phyloP scores from a whole-genome alignment of 2,113 vertebrate genomes.

The Chrysemys picta region DNA sequence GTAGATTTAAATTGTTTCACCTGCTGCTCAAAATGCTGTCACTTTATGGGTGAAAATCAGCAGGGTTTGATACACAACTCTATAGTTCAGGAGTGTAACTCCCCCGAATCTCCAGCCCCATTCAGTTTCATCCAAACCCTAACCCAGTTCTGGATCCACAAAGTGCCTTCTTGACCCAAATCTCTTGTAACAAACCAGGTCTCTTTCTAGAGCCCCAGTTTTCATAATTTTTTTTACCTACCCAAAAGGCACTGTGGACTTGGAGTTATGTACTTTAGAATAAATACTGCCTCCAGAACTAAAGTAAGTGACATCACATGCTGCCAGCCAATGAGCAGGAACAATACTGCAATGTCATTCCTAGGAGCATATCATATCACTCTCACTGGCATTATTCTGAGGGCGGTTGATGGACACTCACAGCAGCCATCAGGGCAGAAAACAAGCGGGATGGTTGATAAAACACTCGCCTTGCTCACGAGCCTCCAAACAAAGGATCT shows the following conservation, averaged over 20 bases:
- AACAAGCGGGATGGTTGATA: neutral
- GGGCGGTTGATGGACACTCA: neutral
- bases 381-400: neutral
- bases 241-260: neutral
- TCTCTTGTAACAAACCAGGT: neutral
- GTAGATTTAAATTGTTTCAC: neutral
- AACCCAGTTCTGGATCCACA: neutral
- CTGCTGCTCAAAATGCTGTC: neutral
- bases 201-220: neutral
- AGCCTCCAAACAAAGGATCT: neutral
- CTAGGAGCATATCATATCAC: neutral
- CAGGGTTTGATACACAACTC: neutral
- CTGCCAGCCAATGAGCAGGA: neutral
- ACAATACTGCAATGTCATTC: neutral
- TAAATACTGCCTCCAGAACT: neutral
- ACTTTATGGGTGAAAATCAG: neutral
- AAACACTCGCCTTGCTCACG: neutral
- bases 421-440: too few species aligned
- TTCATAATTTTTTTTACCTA: neutral
- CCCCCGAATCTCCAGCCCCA: neutral
- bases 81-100: neutral
- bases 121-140: neutral
- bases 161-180: neutral
- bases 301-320: neutral
- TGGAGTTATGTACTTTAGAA: neutral